phyloP scores from a whole-genome alignment of 2,888 invertebrate species.

The Rhyacophila evoluta region DNA sequence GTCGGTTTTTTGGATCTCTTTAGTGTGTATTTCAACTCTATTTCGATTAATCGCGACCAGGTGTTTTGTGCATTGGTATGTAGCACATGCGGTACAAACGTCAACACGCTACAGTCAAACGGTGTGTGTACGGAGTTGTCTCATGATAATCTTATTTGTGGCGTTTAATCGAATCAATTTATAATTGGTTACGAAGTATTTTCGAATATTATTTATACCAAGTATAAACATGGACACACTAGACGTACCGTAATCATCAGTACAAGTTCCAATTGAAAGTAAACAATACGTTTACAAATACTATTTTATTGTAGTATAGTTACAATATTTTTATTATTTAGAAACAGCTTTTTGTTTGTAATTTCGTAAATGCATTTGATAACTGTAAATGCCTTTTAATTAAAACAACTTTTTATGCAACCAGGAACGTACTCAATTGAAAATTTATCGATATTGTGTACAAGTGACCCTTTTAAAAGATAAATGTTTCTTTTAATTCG shows the following conservation, averaged over 20 bases:
- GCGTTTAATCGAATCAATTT: not conserved
- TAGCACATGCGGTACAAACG: constrained; percentile 46
- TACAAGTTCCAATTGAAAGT: not conserved
- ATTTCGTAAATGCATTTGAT: not conserved
- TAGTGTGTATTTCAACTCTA: constrained; percentile 40
- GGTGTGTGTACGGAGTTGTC: not conserved
- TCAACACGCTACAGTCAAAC: constrained; percentile 37
- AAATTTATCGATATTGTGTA: not conserved
- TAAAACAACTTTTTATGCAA: not conserved
- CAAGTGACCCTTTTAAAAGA: constrained; percentile 7
- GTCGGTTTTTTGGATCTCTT: constrained; percentile 34
- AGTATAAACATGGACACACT: not conserved
- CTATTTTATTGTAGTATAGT: too few species aligned
- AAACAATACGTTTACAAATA: not conserved
- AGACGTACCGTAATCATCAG: not conserved
- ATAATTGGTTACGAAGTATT: not conserved
- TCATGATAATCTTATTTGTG: not conserved
- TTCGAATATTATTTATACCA: not conserved
- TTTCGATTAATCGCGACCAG: constrained; percentile 11
- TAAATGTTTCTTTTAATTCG: not conserved
- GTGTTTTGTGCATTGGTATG: constrained; percentile 23
- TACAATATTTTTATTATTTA: too few species aligned
- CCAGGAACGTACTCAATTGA: not conserved
- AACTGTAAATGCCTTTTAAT: not conserved
- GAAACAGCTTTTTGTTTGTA: not conserved